Evolutionary conservation across 1,140 invertebrate genomes (phyloP).

Genomic region (Chironomus tepperi): DNA sequence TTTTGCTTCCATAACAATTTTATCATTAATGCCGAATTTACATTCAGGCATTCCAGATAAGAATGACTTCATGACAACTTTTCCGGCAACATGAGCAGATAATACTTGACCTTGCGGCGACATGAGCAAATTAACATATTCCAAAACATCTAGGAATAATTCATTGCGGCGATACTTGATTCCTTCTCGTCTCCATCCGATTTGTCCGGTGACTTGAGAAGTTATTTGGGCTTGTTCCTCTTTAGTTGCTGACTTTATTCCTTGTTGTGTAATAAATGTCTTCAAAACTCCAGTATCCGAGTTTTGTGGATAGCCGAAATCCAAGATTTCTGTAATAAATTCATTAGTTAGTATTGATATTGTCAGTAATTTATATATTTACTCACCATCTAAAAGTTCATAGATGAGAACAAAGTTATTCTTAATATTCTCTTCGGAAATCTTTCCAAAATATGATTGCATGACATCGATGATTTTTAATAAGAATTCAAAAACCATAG

Average conservation of each 20-base stretch:
- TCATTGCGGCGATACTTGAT: constrained; percentile 99
- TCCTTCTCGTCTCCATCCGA: constrained; percentile 98
- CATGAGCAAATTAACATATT: constrained; percentile 99
- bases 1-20: constrained; percentile 98
- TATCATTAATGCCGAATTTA: constrained; percentile 99
- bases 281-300: constrained; percentile 98
- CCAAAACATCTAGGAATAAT: constrained; percentile 96
- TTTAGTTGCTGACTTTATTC: constrained; percentile 97
- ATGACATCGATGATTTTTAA: constrained; percentile 99
- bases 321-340: constrained; percentile 80
- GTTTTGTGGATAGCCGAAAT: constrained; percentile 99
- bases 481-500: constrained; percentile 99
- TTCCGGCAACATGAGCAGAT: constrained; percentile 97
- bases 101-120: constrained; percentile 99
- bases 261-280: constrained; percentile 99
- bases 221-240: constrained; percentile 99
- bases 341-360: background rate
- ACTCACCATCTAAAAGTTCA: constrained; percentile 89
- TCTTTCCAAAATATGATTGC: constrained; percentile 99
- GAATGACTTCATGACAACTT: constrained; percentile 99
- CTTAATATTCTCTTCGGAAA: constrained; percentile 99
- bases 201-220: constrained; percentile 96
- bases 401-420: constrained; percentile 99
- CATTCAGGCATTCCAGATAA: constrained; percentile 99
- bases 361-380: constrained; percentile 25